A percentile compares a stretch with the other conserved stretches of the same genome.
phyloP scores from a whole-genome alignment of 2,797 vertebrate species.

The Amblyopsis hoosieri region DNA sequence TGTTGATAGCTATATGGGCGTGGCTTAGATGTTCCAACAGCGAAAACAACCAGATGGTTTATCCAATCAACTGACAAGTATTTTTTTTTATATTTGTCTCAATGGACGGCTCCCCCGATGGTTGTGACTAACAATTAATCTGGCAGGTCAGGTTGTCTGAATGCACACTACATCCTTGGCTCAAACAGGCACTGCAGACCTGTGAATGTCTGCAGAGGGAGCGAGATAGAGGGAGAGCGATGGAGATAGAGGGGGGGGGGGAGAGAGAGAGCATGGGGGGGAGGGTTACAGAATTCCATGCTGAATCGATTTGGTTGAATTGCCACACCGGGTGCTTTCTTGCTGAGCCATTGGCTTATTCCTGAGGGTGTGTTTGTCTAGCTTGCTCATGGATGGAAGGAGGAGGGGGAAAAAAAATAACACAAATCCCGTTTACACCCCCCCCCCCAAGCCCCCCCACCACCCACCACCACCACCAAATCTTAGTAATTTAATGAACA shows the following conservation, averaged over 20 bases:
- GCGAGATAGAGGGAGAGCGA: neutral
- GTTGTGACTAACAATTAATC: neutral
- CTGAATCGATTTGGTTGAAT: constrained; percentile 45
- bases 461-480: constrained; percentile 27
- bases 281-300: constrained; percentile 24
- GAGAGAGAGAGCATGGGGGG: neutral
- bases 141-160: neutral
- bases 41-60: too few species aligned
- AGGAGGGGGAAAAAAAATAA: constrained; percentile 10
- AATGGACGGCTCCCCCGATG: too few species aligned
- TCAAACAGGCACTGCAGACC: constrained; percentile 6
- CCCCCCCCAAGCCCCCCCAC: too few species aligned
- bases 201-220: constrained; percentile 13
- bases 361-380: constrained; percentile 6
- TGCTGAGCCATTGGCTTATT: constrained; percentile 31
- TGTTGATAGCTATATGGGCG: too few species aligned
- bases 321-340: constrained; percentile 36
- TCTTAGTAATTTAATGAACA: constrained; percentile 46
- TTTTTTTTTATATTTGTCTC: too few species aligned
- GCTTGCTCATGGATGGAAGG: constrained; percentile 27
- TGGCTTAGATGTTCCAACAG: too few species aligned
- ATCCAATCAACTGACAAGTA: too few species aligned
- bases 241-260: neutral
- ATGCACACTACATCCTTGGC: neutral
- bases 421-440: constrained; percentile 13